Evolutionary conservation across 2,797 vertebrate genomes (phyloP), one percentile per base, ranked within the genome.

Genomic region (Hoplostethus atlanticus): DNA sequence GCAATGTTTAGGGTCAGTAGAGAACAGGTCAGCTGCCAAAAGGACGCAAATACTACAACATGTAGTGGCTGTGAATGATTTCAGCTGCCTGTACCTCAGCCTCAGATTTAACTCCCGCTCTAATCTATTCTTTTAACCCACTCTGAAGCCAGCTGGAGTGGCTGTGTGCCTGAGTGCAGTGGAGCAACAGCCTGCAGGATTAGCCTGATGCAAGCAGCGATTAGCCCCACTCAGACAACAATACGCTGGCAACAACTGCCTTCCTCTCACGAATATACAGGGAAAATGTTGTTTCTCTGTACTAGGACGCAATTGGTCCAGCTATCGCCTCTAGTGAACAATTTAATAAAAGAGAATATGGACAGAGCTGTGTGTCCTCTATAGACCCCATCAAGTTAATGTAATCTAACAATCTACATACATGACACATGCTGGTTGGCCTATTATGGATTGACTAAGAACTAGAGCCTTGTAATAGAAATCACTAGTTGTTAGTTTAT

Each of bases 151-250:
- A 34, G 30, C 42, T 25, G 40, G 40, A 42, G 40, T n/a, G 64
- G 15, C 53, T 56, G 17, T 47, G 53, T 42, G 40, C 36, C 46
- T 2, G 46, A 7, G 58, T 52, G 42, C 3, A 36, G 28, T 38
- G 21, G 16, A 11, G 48, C 34, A 56, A 50, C 17, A 55, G 46
- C 6, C 53, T 48, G 15, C 9, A 3, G 53, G 52, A 81, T 81
- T 50, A 83, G 6, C 52, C 46, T 44, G 46, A 30, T n/a, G 1
- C 54, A 70, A 81, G 68, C 44, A 42, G 54, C 13, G 59, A 85
- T 84, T 73, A 82, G 31, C 76, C 74, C 16, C 42, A 71, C 36
- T 79, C 69, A 82, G 71, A 77, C 66, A 83, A 78, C 84, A 87
- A 79, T 57, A 28, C 68, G 64, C 8, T 16, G 17, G 17, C 54